phyloP scores from a whole-genome alignment of 2,888 invertebrate genomes.

The Diploptera punctata region DNA sequence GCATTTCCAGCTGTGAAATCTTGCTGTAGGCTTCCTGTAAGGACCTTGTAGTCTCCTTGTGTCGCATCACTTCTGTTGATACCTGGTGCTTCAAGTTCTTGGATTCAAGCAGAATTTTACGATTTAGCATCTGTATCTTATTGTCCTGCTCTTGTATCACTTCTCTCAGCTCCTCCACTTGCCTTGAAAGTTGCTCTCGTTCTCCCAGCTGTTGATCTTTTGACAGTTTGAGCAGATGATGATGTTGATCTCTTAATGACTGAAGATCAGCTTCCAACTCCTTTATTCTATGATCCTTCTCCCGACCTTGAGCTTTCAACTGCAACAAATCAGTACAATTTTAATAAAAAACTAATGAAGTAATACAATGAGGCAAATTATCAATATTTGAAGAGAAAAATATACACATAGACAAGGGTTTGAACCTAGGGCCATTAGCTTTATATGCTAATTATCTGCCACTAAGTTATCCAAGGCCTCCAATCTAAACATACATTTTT shows the following conservation, averaged over 20 bases:
- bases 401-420: no score
- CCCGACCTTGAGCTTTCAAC: conserved; percentile 45
- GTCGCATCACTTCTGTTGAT: conserved; percentile 70
- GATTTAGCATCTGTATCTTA: conserved; percentile 64
- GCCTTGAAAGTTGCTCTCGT: conserved; percentile 73
- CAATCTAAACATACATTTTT: no score
- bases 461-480: no score
- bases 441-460: no score
- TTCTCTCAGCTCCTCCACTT: conserved; percentile 56
- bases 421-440: no score
- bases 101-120: conserved; percentile 72
- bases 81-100: conserved; percentile 78
- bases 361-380: no score
- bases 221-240: conserved; percentile 71
- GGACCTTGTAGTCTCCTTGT: conserved; percentile 72
- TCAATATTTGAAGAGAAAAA: no score
- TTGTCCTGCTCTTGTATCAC: conserved; percentile 54
- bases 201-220: conserved; percentile 73
- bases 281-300: conserved; percentile 62
- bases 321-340: conserved; percentile 36
- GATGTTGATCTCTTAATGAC: conserved; percentile 70
- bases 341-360: no score
- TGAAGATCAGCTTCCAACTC: conserved; percentile 70
- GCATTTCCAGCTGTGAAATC: conserved; percentile 65
- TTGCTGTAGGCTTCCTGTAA: conserved; percentile 67